Conservation (phyloP, 30 jellyfish, hydroid and myxozoan genomes). For the Chrysaora quinquecirrha region DNA sequence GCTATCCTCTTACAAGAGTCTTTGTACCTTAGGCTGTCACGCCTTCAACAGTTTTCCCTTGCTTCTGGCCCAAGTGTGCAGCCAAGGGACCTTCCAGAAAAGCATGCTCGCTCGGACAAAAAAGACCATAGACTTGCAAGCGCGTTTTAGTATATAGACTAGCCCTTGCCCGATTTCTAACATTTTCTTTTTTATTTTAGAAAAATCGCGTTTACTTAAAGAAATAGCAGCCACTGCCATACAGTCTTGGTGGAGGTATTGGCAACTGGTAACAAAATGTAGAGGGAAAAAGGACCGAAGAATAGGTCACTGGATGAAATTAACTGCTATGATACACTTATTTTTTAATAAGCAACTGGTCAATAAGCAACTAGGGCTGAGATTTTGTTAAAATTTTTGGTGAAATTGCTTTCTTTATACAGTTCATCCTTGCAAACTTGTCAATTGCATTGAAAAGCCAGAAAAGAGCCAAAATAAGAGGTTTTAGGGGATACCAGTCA, state of each 20-base stretch:
- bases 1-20: too few species aligned
- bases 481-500: too few species aligned
- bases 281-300: conserved; percentile 32
- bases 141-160: background rate
- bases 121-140: background rate
- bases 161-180: background rate
- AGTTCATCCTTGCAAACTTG: too few species aligned
- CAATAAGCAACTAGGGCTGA: too few species aligned
- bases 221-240: conserved; percentile 77
- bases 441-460: too few species aligned
- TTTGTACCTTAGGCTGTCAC: background rate
- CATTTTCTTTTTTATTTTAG: conserved; percentile 9
- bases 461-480: too few species aligned
- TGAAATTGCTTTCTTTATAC: too few species aligned
- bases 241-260: conserved; percentile 73
- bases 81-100: too few species aligned
- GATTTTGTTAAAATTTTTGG: too few species aligned
- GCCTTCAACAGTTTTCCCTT: background rate
- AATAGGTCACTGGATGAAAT: conserved; percentile 25
- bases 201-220: conserved; percentile 44
- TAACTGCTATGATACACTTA: conserved; percentile 20
- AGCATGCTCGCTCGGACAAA: too few species aligned
- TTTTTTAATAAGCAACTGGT: too few species aligned
- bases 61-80: too few species aligned
- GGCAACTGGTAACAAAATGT: conserved; percentile 14